Evolutionary conservation across 2,888 invertebrate genomes (phyloP).

Genomic region (Liposcelis brunnea): DNA sequence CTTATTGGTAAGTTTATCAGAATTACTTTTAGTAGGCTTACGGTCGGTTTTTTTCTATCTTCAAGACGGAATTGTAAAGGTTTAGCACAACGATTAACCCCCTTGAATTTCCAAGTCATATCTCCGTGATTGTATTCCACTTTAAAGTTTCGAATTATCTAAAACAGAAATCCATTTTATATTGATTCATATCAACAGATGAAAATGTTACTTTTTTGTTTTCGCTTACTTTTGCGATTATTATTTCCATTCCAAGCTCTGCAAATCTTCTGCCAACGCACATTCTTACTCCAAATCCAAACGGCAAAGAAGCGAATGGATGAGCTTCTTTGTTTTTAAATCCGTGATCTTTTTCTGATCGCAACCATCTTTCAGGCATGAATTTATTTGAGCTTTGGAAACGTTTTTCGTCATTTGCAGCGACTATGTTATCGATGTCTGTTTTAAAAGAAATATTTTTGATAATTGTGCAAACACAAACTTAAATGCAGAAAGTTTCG

Average conservation of each 20-base stretch:
- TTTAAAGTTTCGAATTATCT: conserved; percentile 2
- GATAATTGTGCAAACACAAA: too few species aligned
- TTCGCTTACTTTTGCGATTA: conserved; percentile 15
- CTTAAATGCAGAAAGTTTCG: too few species aligned
- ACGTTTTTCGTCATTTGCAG: conserved; percentile 18
- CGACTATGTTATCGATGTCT: too few species aligned
- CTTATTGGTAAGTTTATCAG: too few species aligned
- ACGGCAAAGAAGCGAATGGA: conserved; percentile 19
- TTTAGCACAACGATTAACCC: not conserved
- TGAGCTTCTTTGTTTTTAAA: conserved; percentile 6
- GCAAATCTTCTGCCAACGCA: conserved; percentile 26
- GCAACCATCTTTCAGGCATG: conserved; percentile 29
- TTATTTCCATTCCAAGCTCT: conserved; percentile 24
- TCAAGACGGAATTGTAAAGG: conserved; percentile 1
- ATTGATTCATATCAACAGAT: not conserved
- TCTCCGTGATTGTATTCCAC: not conserved
- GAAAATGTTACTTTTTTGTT: not conserved
- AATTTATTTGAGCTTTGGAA: conserved; percentile 24
- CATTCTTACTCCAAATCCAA: conserved; percentile 21
- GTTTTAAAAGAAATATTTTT: too few species aligned
- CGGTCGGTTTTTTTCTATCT: conserved; percentile 1
- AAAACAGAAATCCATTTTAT: not conserved
- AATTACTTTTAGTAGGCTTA: too few species aligned
- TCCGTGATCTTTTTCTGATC: conserved; percentile 13
- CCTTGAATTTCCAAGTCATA: not conserved